Conservation (phyloP, 2,888 invertebrate genomes). For the Athrips mouffetella region DNA sequence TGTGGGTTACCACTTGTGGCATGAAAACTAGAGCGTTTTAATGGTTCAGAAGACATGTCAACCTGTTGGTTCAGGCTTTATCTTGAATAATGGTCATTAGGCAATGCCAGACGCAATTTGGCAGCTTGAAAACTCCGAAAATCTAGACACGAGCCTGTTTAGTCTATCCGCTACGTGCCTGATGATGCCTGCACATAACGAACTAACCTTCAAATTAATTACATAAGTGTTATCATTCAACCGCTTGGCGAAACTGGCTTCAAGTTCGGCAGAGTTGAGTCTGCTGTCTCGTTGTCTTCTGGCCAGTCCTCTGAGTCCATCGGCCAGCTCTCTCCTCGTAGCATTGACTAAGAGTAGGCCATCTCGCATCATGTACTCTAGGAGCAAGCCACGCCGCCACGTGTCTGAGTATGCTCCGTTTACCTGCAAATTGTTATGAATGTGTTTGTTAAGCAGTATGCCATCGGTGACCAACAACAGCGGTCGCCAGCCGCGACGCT, state of each 20-base stretch:
- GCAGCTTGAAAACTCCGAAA: no score
- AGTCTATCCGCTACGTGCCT: neutral
- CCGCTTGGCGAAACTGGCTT: constrained; percentile 52
- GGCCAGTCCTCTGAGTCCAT: constrained; percentile 64
- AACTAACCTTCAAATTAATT: constrained; percentile 61
- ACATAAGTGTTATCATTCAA: constrained; percentile 61
- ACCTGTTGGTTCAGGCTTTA: no score
- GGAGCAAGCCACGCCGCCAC: constrained; percentile 72
- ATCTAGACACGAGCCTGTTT: no score
- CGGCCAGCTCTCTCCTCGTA: constrained; percentile 75
- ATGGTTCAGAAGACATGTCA: no score
- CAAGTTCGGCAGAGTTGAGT: constrained; percentile 54
- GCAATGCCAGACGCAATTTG: no score
- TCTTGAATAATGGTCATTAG: no score
- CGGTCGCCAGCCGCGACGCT: no score
- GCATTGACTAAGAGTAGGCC: constrained; percentile 71
- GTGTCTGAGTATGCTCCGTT: constrained; percentile 81
- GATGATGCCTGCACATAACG: neutral
- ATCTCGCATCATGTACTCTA: constrained; percentile 72
- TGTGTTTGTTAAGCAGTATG: no score
- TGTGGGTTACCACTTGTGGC: no score
- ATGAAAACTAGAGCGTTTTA: no score
- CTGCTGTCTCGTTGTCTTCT: constrained; percentile 61
- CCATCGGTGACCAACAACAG: no score
- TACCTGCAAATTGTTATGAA: constrained; percentile 74